Conservation (phyloP, 2,797 vertebrate species). For the Botia almorhae region DNA sequence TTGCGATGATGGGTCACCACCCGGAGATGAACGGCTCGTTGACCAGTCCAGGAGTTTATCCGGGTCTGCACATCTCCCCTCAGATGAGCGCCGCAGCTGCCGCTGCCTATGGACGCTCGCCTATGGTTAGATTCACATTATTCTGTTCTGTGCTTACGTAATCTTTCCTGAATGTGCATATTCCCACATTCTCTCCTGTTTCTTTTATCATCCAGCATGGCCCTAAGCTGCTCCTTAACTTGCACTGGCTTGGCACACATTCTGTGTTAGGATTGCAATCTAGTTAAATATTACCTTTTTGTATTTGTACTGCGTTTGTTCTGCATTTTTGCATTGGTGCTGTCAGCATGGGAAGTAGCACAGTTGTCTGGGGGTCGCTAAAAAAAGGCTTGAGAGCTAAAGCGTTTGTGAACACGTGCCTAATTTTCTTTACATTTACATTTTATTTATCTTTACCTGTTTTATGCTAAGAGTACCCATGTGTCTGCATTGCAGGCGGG, state of each 20-base stretch:
- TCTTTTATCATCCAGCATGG: background rate
- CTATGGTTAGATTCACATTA: slow-evolving; percentile 83
- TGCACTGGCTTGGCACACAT: background rate
- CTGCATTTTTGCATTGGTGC: slow-evolving; percentile 61
- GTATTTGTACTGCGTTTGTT: slow-evolving; percentile 57
- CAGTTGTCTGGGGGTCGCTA: slow-evolving; percentile 54
- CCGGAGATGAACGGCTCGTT: slow-evolving; percentile 93
- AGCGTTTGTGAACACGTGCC: background rate
- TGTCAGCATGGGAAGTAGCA: slow-evolving; percentile 57
- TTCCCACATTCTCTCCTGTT: background rate
- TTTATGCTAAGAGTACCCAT: background rate
- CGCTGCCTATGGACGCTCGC: slow-evolving; percentile 88
- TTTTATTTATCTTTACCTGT: background rate
- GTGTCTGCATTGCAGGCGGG: slow-evolving; percentile 71
- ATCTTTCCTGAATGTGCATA: background rate
- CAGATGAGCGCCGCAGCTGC: slow-evolving; percentile 88
- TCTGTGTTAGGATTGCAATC: slow-evolving; percentile 1
- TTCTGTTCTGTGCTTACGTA: background rate
- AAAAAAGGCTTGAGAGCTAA: slow-evolving; percentile 31
- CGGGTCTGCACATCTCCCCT: slow-evolving; percentile 90
- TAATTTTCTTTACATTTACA: background rate
- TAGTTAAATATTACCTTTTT: slow-evolving; percentile 63
- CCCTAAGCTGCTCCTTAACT: background rate
- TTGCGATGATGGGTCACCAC: slow-evolving; percentile 96
- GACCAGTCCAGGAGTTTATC: slow-evolving; percentile 88